Evolutionary conservation across 2,797 vertebrate species (phyloP).

Genomic region (Pelochelys cantorii): DNA sequence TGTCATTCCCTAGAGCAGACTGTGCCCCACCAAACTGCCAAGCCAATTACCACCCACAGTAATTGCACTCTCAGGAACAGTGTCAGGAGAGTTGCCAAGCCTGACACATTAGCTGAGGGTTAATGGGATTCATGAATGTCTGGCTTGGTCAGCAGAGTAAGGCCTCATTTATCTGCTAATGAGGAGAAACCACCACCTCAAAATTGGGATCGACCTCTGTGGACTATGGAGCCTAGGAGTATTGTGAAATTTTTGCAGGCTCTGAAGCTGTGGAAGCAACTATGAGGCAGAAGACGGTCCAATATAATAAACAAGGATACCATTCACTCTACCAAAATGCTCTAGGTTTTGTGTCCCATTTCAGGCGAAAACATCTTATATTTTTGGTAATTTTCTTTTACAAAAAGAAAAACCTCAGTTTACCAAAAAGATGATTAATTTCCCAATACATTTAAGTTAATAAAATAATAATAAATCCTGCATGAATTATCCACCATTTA

Average conservation of each 20-base stretch:
- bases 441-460: slow-evolving; percentile 46
- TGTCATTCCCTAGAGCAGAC: background rate
- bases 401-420: slow-evolving; percentile 62
- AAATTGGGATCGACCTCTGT: background rate
- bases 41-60: background rate
- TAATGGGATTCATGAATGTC: background rate
- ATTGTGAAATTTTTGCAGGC: background rate
- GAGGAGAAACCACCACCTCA: background rate
- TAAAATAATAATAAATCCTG: slow-evolving; percentile 37
- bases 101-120: background rate
- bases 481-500: slow-evolving; percentile 54
- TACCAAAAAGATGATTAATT: slow-evolving; percentile 69
- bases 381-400: slow-evolving; percentile 50
- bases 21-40: background rate
- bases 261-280: background rate
- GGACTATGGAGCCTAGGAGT: background rate
- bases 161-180: background rate
- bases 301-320: slow-evolving; percentile 31
- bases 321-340: slow-evolving; percentile 36
- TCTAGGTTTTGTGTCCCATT: slow-evolving; percentile 46
- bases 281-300: background rate
- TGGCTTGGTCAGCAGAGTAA: background rate
- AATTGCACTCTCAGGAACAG: background rate
- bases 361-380: slow-evolving; percentile 42
- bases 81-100: background rate